phyloP scores from a whole-genome alignment of 2,797 vertebrate genomes.

The Sebastes kiyomatsui region DNA sequence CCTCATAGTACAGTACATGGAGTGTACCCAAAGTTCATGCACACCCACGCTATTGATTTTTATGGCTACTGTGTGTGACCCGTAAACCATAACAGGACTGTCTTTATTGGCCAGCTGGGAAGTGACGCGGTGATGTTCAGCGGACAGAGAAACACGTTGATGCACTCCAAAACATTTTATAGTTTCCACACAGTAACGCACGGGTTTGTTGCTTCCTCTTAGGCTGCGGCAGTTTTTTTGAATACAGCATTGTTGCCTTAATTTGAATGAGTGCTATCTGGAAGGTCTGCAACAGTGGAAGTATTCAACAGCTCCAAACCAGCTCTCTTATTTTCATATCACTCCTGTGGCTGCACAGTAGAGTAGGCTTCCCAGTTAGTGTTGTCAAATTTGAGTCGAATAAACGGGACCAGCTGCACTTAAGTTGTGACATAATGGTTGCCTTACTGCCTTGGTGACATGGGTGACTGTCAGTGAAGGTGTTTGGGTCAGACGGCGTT shows the following conservation, averaged over 20 bases:
- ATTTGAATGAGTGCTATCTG: constrained; percentile 43
- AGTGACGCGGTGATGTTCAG: not conserved
- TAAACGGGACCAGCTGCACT: not conserved
- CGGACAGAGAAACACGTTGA: not conserved
- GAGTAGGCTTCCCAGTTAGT: not conserved
- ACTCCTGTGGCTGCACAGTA: not conserved
- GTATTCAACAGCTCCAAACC: not conserved
- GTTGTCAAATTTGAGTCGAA: not conserved
- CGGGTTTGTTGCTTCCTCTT: constrained; percentile 27
- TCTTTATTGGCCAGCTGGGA: constrained; percentile 1
- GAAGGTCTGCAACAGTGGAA: constrained; percentile 6
- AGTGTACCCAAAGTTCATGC: not conserved
- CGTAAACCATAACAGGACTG: not conserved
- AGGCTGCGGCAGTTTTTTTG: not conserved
- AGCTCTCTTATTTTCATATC: not conserved
- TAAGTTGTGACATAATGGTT: not conserved
- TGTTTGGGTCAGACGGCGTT: constrained; percentile 14
- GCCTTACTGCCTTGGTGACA: not conserved
- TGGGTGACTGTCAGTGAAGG: constrained; percentile 16
- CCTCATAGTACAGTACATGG: not conserved
- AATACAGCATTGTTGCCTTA: constrained; percentile 15
- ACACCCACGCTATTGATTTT: not conserved
- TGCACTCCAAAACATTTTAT: not conserved
- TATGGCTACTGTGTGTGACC: not conserved
- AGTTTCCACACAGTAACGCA: not conserved